Percentiles rank a stretch among this genome's conserved stretches.
These are phyloP conservation scores for Phyllostomus discolor DNA, from an alignment of 2,113 vertebrate genomes.

Conservation along the genomic window DNA sequence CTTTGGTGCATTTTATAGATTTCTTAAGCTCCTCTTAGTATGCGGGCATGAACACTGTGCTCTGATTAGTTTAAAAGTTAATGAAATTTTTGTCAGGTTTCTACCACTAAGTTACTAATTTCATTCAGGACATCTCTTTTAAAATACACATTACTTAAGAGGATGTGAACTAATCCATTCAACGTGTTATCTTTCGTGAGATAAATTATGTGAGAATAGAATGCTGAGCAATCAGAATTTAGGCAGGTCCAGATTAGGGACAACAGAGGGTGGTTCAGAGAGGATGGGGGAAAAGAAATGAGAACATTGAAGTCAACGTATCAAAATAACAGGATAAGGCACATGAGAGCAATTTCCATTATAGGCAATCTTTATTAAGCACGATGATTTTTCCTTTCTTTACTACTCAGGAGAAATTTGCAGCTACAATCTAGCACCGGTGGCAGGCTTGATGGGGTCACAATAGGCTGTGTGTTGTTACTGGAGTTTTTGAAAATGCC, in stretches of 20 bases:
- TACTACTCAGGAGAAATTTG: neutral
- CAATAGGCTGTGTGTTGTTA: neutral
- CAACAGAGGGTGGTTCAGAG: neutral
- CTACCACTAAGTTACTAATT: neutral
- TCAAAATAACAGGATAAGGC: neutral
- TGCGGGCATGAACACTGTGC: neutral
- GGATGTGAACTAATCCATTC: neutral
- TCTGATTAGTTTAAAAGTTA: neutral
- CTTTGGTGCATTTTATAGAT: neutral
- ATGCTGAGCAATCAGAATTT: neutral
- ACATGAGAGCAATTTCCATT: neutral
- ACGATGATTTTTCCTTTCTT: neutral
- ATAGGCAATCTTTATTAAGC: neutral
- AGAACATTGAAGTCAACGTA: neutral
- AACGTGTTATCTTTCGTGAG: neutral
- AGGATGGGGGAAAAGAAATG: neutral
- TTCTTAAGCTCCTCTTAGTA: neutral
- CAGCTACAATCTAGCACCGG: neutral
- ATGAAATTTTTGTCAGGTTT: neutral
- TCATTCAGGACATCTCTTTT: neutral
- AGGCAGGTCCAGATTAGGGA: neutral
- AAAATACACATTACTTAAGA: neutral
- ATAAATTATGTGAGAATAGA: neutral
- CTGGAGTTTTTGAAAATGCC: neutral
- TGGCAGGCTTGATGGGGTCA: neutral